Evolutionary conservation across 1,140 invertebrate species (phyloP).

Genomic region (Calephelis virginiensis): DNA sequence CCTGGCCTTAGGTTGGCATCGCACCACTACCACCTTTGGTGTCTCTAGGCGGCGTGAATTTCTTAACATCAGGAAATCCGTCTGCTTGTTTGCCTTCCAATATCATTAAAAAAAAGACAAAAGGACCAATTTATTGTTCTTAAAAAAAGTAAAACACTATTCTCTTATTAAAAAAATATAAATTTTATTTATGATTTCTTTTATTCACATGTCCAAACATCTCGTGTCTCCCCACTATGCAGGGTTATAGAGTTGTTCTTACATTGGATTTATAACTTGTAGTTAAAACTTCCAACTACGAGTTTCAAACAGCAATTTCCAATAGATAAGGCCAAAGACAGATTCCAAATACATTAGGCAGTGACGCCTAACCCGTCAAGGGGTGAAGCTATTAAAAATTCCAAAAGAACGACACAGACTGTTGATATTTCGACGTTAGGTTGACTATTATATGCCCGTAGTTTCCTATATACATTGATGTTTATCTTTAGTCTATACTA

Average conservation of each 20-base stretch:
- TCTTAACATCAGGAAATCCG: too few relatives aligned
- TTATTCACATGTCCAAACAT: slow-evolving; percentile 8
- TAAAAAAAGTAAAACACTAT: too few relatives aligned
- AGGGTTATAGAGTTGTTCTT: slow-evolving; percentile 53
- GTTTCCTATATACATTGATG: too few relatives aligned
- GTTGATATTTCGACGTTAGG: slow-evolving; percentile 41
- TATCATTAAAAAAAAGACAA: too few relatives aligned
- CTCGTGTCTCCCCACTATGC: slow-evolving; percentile 44
- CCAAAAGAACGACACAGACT: slow-evolving; percentile 42
- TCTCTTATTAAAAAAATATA: too few relatives aligned
- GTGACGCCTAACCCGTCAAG: slow-evolving; percentile 39
- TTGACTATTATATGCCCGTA: too few relatives aligned
- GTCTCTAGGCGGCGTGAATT: too few relatives aligned
- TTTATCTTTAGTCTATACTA: too few relatives aligned
- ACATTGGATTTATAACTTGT: slow-evolving; percentile 67
- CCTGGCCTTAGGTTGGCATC: too few relatives aligned
- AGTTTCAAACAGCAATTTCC: slow-evolving; percentile 73
- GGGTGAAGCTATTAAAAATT: slow-evolving; percentile 76
- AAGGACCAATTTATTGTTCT: too few relatives aligned
- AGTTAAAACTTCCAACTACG: slow-evolving; percentile 69
- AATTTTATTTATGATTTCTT: slow-evolving; percentile 11
- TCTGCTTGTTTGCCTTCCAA: too few relatives aligned
- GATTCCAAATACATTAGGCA: slow-evolving; percentile 75
- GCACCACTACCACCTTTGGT: too few relatives aligned
- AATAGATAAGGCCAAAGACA: slow-evolving; percentile 73